Evolutionary conservation across 2,888 invertebrate species (phyloP), one percentile per base, ranked within the genome.

Genomic region (Phragmatobia fuliginosa): DNA sequence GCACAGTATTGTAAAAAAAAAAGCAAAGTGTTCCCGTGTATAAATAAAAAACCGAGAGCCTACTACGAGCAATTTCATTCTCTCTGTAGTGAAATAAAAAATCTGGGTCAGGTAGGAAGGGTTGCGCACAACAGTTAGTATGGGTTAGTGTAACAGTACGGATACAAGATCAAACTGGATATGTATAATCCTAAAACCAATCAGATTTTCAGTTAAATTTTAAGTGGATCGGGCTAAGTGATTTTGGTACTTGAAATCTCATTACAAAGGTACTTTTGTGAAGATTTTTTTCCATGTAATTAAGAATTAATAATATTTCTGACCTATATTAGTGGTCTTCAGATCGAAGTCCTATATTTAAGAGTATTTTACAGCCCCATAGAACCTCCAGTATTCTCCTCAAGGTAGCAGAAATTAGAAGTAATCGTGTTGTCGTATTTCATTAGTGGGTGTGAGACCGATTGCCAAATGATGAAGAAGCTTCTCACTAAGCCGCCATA

Each of bases 21-120:
- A 87, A 91, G 90, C 66, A 91, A 91, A 88, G 83, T 85, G 84
- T 86, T 88, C 83, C 83, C 81, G 80, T 84, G 86, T 83, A 82
- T 79, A 87, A 88, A 90, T 88, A 88, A 87, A 84, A 71, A 81
- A 74, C 71, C 78, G 78, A 81, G 81, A 81, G 83, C 86, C 86
- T 82, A 91, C 92, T 90, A 88, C 89, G 87, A 90, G 91, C 94
- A 93, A 94, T 94, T 94, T 94, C 92, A 92, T 94, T 91, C 90
- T 87, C 87, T 87, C 85, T 88, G 87, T 88, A 91, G 91, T 87
- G 89, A 88, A 91, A 93, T 94, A 93, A 94, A 92, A 92, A 94
- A 94, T 92, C 91, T 94, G 85, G 94, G 94, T 94, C 93, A 92
- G 90, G 88, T 89, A 83, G 83, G 77, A 83, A 83, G 87, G 86